phyloP scores from a whole-genome alignment of 2,113 vertebrate species.

The Aix galericulata region DNA sequence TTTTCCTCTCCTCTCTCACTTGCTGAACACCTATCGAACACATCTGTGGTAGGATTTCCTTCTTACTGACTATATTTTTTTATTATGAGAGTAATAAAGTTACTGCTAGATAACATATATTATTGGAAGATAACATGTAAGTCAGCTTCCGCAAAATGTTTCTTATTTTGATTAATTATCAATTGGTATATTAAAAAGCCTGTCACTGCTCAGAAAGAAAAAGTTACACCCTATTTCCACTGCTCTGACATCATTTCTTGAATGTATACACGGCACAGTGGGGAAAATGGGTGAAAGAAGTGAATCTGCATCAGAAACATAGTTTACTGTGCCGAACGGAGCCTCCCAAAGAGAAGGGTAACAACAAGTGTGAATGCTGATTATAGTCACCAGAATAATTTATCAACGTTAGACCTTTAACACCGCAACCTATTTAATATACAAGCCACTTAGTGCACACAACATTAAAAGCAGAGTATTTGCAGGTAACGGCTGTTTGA shows the following conservation, averaged over 20 bases:
- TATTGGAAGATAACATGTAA: not conserved
- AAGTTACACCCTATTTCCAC: not conserved
- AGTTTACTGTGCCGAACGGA: not conserved
- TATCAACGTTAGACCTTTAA: not conserved
- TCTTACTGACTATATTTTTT: not conserved
- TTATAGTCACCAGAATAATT: not conserved
- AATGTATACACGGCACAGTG: not conserved
- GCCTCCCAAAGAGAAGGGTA: not conserved
- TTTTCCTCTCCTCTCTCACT: not conserved
- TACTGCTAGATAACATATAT: not conserved
- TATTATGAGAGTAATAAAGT: not conserved
- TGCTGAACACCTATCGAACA: not conserved
- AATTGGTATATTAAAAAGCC: not conserved
- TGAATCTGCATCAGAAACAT: not conserved
- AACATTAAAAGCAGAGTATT: accelerated
- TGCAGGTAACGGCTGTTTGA: not conserved
- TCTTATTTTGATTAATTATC: not conserved
- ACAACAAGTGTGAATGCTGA: not conserved
- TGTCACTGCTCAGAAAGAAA: not conserved
- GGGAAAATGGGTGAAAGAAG: not conserved
- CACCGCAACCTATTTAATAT: not conserved
- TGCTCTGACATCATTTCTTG: not conserved
- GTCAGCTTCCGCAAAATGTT: not conserved
- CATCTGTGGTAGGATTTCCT: not conserved
- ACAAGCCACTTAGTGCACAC: not conserved